A percentile compares a stretch with the other conserved stretches of the same genome.
phyloP scores from a whole-genome alignment of 2,888 invertebrate species.

The Stegana nigrithorax region DNA sequence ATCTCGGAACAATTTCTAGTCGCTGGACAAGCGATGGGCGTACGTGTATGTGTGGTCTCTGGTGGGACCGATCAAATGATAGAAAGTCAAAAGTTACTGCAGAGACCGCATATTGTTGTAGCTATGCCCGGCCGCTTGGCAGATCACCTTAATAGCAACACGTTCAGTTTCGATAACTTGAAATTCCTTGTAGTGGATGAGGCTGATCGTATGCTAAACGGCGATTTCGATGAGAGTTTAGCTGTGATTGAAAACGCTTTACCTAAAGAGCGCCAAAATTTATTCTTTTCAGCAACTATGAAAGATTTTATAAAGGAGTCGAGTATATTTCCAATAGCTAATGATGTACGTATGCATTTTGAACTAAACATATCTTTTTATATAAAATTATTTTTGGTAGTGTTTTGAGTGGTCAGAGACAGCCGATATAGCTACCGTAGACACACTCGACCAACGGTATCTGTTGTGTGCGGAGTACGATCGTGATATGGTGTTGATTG shows the following conservation, averaged over 20 bases:
- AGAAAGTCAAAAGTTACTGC: conserved; percentile 86
- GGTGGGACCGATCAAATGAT: conserved; percentile 94
- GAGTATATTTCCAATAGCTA: conserved; percentile 73
- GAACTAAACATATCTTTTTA: background rate
- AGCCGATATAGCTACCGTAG: conserved; percentile 83
- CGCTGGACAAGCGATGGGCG: conserved; percentile 87
- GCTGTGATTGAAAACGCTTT: conserved; percentile 81
- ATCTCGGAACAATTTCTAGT: conserved; percentile 96
- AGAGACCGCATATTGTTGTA: conserved; percentile 92
- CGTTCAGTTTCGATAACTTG: conserved; percentile 82
- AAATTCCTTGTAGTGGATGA: conserved; percentile 95
- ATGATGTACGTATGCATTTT: conserved; percentile 71
- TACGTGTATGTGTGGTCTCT: conserved; percentile 88
- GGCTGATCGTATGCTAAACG: conserved; percentile 84
- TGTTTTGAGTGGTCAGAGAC: conserved; percentile 76
- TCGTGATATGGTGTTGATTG: conserved; percentile 91
- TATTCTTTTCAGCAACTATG: conserved; percentile 96
- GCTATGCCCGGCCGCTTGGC: conserved; percentile 96
- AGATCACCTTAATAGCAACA: conserved; percentile 90
- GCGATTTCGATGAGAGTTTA: conserved; percentile 85
- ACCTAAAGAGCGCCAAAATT: conserved; percentile 84
- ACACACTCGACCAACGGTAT: conserved; percentile 90
- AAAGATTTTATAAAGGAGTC: conserved; percentile 82
- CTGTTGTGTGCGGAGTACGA: conserved; percentile 91
- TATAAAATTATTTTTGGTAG: conserved; percentile 34